Conservation (phyloP, 2,113 vertebrate species). For the Copsychus sechellarum region DNA sequence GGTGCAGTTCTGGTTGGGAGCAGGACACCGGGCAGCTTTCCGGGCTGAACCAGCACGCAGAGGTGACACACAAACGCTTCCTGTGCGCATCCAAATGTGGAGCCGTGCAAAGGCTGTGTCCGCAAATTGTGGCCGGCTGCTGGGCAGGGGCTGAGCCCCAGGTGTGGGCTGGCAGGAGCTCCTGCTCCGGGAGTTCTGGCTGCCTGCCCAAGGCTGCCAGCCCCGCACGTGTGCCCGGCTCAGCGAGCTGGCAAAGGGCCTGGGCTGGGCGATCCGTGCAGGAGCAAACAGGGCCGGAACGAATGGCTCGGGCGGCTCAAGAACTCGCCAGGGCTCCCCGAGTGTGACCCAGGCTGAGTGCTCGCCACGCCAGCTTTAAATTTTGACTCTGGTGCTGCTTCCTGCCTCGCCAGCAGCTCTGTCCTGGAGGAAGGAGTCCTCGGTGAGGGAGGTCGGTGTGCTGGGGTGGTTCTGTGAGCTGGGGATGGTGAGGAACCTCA, state of each 20-base stretch:
- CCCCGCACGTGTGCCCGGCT: fast-evolving
- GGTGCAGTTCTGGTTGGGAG: fast-evolving
- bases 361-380: fast-evolving
- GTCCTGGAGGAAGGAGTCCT: neutral
- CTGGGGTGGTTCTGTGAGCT: neutral
- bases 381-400: neutral
- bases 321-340: fast-evolving
- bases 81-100: fast-evolving
- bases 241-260: neutral
- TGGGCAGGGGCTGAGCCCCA: neutral
- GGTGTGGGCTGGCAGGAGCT: neutral
- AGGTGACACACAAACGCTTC: neutral
- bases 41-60: fast-evolving
- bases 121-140: fast-evolving
- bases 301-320: fast-evolving
- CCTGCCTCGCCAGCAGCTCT: neutral
- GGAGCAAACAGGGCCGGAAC: fast-evolving
- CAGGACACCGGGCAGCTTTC: neutral
- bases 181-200: neutral
- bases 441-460: fast-evolving
- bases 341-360: fast-evolving
- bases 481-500: neutral
- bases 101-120: neutral
- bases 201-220: neutral
- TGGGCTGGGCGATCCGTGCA: fast-evolving